Base-by-base conservation (phyloP, 1,140 invertebrate species). In the Hylaeus volcanicus region DNA sequence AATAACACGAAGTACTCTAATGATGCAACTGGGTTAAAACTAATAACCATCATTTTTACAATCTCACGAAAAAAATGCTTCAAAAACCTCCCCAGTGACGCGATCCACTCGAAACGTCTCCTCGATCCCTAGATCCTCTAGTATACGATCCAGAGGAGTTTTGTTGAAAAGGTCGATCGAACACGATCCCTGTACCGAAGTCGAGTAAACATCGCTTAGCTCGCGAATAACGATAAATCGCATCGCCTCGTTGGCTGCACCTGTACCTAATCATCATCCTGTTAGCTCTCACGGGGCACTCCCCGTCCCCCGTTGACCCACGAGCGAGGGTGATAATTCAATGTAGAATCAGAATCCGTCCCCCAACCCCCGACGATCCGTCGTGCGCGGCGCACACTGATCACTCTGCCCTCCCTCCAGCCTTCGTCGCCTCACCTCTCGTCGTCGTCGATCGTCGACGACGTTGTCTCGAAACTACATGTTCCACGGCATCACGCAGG, bases 251-350 rank as follows among this genome's bases (percentile, higher is more conserved):
- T 80, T 68, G 72, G 43, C 70, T 43, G 79, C 83, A 82, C 83
- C 79, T 86, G 74, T 81, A 77, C 71, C 64, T 82, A 78, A 86
- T 77, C 70, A 86, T 86, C 84, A 85, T 76, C 70, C 71, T 82
- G 79, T 85, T 86, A 82, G 70, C 83, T 85, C 83, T 78, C 83
- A 78, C 79, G 65, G 12, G 26, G 3, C 37, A n/a, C 64, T 45
- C 53, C 39, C 70, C 74, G 58, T 45, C 74, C 70, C 70, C 72
- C 48, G 65, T 55, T 73, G 48, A 69, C 63, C 78, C 65, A 66
- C 84, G 74, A 79, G 56, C 85, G 78, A 87, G 86, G 84, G 84
- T 72, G 84, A 85, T 86, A 88, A 88, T 88, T 85, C 77, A 83
- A 88, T 86, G 81, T 88, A 81, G 81, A 85, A 84, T 80, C 72